Conservation (phyloP, 2,113 vertebrate genomes). For the Pedetes capensis region DNA sequence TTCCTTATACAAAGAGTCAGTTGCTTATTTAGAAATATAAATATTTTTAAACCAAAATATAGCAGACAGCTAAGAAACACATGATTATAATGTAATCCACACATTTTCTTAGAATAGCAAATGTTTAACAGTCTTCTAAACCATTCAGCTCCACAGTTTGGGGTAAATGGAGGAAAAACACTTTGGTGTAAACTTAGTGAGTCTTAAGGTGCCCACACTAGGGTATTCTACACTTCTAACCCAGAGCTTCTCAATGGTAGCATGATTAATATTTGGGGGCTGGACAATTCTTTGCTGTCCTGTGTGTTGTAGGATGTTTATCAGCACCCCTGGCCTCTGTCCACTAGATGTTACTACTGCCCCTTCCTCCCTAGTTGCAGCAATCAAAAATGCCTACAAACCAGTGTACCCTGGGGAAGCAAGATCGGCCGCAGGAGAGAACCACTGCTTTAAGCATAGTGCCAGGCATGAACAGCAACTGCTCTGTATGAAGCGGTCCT, state of each 20-base stretch:
- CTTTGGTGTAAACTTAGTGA: conserved; percentile 9
- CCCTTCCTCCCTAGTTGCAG: background rate
- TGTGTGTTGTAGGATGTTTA: background rate
- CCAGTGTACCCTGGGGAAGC: background rate
- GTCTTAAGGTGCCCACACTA: background rate
- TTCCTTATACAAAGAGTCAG: conserved; percentile 66
- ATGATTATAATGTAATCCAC: conserved; percentile 70
- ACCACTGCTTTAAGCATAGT: background rate
- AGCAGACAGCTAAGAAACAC: conserved; percentile 67
- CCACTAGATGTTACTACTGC: background rate
- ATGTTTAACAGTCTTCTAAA: conserved; percentile 62
- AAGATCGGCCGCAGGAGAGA: background rate
- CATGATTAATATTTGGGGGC: background rate
- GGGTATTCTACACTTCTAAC: too few relatives aligned
- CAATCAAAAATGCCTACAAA: background rate
- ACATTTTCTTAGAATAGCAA: conserved; percentile 73
- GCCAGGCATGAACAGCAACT: too few relatives aligned
- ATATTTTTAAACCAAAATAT: conserved; percentile 69
- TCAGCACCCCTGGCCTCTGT: background rate
- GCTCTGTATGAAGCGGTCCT: fast-evolving
- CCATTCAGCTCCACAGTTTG: conserved; percentile 50
- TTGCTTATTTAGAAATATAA: conserved; percentile 71
- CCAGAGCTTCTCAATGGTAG: background rate
- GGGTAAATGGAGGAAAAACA: background rate
- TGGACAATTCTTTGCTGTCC: background rate